Evolutionary conservation across 2,797 vertebrate genomes (phyloP), one percentile per base, ranked within the genome.

Genomic region (Coregonus ussuriensis): DNA sequence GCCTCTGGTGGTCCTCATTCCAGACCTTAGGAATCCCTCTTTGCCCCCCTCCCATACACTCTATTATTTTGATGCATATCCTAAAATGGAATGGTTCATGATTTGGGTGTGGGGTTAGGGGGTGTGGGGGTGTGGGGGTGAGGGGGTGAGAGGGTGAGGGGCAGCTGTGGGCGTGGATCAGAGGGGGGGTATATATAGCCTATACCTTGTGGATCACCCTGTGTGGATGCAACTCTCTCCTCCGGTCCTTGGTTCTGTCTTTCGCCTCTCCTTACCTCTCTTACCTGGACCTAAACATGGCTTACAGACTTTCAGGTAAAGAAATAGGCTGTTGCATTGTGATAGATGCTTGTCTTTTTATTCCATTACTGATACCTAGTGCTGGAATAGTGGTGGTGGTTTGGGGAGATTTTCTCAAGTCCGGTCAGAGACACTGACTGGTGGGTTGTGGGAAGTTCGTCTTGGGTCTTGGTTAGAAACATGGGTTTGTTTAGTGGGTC

Each of bases 231-330:
- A 90, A 85, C 79, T 13, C 41, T 82, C 75, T 84, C 80, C 79
- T 81, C 74, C 74, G 35, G 2, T 11, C 63, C 52, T 35, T 66
- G 71, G 29, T 66, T 54, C 52, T 31, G 59, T 18, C 54, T 66
- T 74, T 56, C 67, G 76, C 65, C 33, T 56, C 72, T 52, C 41
- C 11, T 47, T 11, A 54, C 53, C 35, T 78, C 63, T 73, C 63
- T 80, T 82, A 79, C 86, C 79, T 84, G 78, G 80, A 88, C 82
- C 2, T 81, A 83, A 90, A 74, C 83, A 99, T 99, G 98, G 92
- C 96, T 88, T 98, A 97, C 91, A 96, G 77, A 79, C 96, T 97
- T 83, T 94, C 97, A 97, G 98, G 98, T 99, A 97, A 56, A 47
- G 11, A 13, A 33, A 33, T 41, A 6, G 9, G 11, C 1, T 14